These are phyloP conservation scores for Heliconius aoede DNA, from an alignment of 2,888 invertebrate genomes.

Conservation along the genomic window DNA sequence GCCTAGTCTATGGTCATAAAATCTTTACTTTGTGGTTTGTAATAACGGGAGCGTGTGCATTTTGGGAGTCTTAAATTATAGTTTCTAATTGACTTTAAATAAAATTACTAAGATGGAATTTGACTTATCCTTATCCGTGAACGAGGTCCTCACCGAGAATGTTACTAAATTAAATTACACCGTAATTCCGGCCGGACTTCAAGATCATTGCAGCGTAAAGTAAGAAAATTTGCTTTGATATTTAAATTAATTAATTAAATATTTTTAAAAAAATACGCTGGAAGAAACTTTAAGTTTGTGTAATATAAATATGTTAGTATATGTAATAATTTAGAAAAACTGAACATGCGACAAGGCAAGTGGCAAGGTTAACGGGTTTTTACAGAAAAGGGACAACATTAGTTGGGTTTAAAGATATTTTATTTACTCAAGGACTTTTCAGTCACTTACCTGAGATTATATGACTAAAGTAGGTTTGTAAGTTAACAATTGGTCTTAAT, in stretches of 20 bases:
- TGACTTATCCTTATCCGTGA: no score
- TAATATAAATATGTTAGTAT: no score
- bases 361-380: constrained; percentile 30
- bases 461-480: no score
- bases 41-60: not conserved
- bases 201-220: constrained; percentile 61
- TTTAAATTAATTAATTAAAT: not conserved
- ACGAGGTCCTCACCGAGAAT: constrained; percentile 56
- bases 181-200: constrained; percentile 61
- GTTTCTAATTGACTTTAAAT: not conserved
- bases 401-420: no score
- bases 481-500: no score
- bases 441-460: no score
- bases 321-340: not conserved
- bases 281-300: not conserved
- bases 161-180: constrained; percentile 62
- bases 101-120: constrained; percentile 52
- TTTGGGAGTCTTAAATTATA: not conserved
- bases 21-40: constrained; percentile 12
- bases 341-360: constrained; percentile 40
- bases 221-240: constrained; percentile 45
- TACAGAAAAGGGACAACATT: not conserved
- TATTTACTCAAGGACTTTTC: no score
- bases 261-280: not conserved
- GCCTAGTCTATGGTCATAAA: no score